Evolutionary conservation across 2,888 invertebrate genomes (phyloP), one percentile per base, ranked within the genome.

Genomic region (Actias luna): DNA sequence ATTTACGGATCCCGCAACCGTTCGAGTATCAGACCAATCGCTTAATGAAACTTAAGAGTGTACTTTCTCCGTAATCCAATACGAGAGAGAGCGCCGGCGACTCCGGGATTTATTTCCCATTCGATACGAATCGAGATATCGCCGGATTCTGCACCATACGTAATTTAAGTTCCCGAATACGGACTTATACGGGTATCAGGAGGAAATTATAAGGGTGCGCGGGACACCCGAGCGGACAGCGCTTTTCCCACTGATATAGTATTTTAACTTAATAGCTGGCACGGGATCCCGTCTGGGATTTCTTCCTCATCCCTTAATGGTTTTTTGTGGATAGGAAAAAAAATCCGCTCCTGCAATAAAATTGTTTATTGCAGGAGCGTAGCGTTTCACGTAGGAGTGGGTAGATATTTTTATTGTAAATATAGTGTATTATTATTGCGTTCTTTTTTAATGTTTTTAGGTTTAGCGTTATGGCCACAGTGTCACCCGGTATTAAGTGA

Each of bases 31-130:
- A 81, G 78, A 74, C 71, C 78, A 76, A 88, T 89, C 90, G 85
- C 83, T 90, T 91, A 92, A 92, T 91, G 91, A 91, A 91, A 89
- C 88, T 92, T 86, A 89, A 89, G 89, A 88, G 88, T 87, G 87
- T 86, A 87, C 87, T 86, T 84, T 83, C 80, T 77, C 76, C 75
- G 83, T 81, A 83, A 88, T 88, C 91, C 89, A 87, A 89, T 78
- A 88, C 84, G 87, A 86, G 85, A 78, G 74, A 10, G 46, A 50
- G 78, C 79, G 78, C 76, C 83, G 75, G 78, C 82, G 78, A 77
- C 83, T 75, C 75, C 69, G 69, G 80, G 90, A 90, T 92, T 91
- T 91, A 91, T 91, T 80, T 77, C 75, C 77, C 73, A 71, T 74
- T 79, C 79, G 90, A 90, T 90, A 85, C 80, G 76, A 75, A 85